A percentile compares a stretch with the other conserved stretches of the same genome.
phyloP scores from a whole-genome alignment of 1,140 invertebrate genomes.

The Diorhabda sublineata region DNA sequence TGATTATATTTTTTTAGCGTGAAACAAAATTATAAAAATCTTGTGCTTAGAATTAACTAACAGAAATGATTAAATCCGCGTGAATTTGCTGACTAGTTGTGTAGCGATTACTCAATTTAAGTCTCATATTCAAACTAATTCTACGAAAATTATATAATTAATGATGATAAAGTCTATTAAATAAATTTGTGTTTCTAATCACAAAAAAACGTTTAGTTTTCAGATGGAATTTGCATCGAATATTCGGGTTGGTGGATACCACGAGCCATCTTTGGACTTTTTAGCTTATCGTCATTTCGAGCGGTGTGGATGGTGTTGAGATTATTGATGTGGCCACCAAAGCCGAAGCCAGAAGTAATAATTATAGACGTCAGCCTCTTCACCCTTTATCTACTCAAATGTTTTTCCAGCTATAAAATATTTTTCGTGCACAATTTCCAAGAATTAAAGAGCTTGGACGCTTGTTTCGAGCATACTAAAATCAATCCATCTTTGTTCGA shows the following conservation, averaged over 20 bases:
- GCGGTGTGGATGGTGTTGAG: constrained; percentile 34
- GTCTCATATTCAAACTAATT: no score
- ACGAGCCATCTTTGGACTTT: constrained; percentile 25
- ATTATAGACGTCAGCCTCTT: constrained; percentile 34
- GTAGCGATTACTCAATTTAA: no score
- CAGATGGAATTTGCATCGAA: constrained; percentile 24
- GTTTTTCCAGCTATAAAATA: constrained; percentile 30
- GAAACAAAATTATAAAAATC: no score
- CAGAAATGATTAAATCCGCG: no score
- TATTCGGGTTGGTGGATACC: constrained; percentile 39
- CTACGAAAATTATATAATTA: no score
- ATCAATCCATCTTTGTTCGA: constrained; percentile 32
- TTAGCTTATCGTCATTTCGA: constrained; percentile 27
- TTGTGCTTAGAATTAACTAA: no score
- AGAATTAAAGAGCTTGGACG: constrained; percentile 25
- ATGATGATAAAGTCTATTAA: no score
- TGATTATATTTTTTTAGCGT: no score
- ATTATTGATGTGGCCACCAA: constrained; percentile 31
- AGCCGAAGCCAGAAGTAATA: constrained; percentile 30
- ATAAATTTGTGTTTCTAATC: no score
- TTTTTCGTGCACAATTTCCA: constrained; percentile 35
- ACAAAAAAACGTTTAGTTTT: constrained; percentile 17
- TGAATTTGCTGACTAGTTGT: no score
- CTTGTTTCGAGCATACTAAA: constrained; percentile 28
- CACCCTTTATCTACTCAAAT: constrained; percentile 33